Evolutionary conservation across 1,140 invertebrate species (phyloP), one percentile per base, ranked within the genome.

Genomic region (Platorchestia sp.): DNA sequence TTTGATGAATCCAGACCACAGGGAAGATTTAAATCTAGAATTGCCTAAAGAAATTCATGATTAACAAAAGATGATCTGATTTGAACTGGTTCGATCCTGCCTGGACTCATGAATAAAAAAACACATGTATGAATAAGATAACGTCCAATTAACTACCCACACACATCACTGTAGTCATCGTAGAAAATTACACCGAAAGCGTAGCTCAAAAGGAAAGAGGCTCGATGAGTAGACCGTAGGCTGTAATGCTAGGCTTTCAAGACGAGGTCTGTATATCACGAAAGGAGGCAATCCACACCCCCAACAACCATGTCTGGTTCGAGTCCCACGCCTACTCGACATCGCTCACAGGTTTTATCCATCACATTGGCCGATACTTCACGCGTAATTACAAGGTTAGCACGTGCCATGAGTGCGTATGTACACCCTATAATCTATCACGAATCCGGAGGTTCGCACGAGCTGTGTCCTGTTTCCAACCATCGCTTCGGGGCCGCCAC

Each of bases 101-200:
- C n/a, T n/a, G n/a, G n/a, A n/a, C n/a, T n/a, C n/a, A n/a, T n/a
- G n/a, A n/a, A n/a, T n/a, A n/a, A n/a, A n/a, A n/a, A n/a, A n/a
- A n/a, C n/a, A n/a, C n/a, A n/a, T n/a, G n/a, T n/a, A n/a, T n/a
- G n/a, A n/a, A n/a, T n/a, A n/a, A n/a, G n/a, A n/a, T n/a, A n/a
- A 40, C 40, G 5, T 44, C 91, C 91, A 45, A 93, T 45, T 93
- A 93, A 93, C 44, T 47, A 45, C 6, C 10, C 44, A 93, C 19
- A 93, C 47, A 47, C 91, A 93, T 93, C 91, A 44, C 91, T 45
- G 22, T 36, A 93, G n/a, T 47, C 36, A 93, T 93, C 44, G 45
- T n/a, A 44, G 10, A 47, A 45, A 93, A 93, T 93, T 44, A 45
- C 40, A 93, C 45, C 22, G 19, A 6, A 93, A 45, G 22, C 91